Conservation (phyloP, 2,113 vertebrate genomes). For the Talpa occidentalis region DNA sequence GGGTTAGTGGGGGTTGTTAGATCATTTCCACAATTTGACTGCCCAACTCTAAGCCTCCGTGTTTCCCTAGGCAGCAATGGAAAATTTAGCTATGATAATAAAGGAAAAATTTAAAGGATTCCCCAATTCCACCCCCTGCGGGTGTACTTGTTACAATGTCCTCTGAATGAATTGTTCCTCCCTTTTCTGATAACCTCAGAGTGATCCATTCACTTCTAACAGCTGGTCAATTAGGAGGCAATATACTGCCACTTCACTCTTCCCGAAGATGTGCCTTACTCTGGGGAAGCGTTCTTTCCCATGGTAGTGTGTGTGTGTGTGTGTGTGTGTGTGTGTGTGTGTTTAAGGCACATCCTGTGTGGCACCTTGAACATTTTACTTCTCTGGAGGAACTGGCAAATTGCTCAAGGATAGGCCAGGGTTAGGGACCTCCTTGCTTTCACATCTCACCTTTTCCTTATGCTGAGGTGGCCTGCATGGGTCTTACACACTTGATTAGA, state of each 20-base stretch:
- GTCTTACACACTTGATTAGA: background rate
- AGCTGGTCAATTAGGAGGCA: background rate
- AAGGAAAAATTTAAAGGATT: background rate
- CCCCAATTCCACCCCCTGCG: background rate
- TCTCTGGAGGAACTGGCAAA: background rate
- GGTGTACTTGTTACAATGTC: background rate
- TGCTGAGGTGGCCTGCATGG: background rate
- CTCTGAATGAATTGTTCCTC: background rate
- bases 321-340: background rate
- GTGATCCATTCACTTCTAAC: background rate
- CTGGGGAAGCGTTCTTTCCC: background rate
- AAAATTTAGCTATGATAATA: background rate
- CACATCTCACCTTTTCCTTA: background rate
- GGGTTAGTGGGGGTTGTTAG: background rate
- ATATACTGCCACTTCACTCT: background rate
- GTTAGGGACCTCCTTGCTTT: background rate
- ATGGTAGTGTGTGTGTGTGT: background rate
- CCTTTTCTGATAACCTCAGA: slow-evolving; percentile 24
- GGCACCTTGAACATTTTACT: background rate
- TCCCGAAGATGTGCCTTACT: background rate
- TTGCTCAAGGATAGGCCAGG: background rate
- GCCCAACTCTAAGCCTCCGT: background rate
- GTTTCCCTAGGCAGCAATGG: background rate
- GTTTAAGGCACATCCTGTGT: background rate
- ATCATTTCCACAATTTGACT: background rate